Evolutionary conservation across 2,797 vertebrate genomes (phyloP), one percentile per base, ranked within the genome.

Genomic region (Acipenser ruthenus): DNA sequence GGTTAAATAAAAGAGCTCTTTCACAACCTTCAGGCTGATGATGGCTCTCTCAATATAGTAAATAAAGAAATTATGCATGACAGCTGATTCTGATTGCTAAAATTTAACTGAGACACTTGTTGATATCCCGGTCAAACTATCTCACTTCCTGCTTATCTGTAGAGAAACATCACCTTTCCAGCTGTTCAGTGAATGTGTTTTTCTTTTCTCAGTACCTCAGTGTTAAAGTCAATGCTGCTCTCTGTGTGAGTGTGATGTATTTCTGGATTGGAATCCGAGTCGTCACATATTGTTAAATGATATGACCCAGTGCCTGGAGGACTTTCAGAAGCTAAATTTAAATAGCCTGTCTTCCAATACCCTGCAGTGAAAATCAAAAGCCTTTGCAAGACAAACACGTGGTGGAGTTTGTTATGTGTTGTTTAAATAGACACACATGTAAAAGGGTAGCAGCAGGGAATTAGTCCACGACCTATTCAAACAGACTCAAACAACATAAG

Each of bases 1-100:
- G 56, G 73, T 15, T 11, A 74, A 65, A 9, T 62, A 61, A 62
- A 70, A 58, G 15, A 69, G 50, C 2, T 74, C 62, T 62, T 74
- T 76, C 15, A 72, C 18, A 11, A 61, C 69, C 63, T 58, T 48
- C n/a, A 76, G 51, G 6, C 49, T 66, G 6, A 49, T 55, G n/a
- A 72, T 4, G 9, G 68, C 49, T 8, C 50, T 23, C 60, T 71
- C 69, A 50, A 72, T 69, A 8, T 53, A 65, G 50, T 61, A 53
- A 49, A 74, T 71, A 18, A 69, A 18, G 10, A 50, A 12, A 13
- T 64, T 76, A 50, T 71, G 69, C 74, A 76, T 76, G 10, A n/a
- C 50, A 10, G 65, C 58, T 50, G 49, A 23, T 37, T 15, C 23
- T 37, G 23, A 37, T 37, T 37, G 2, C 23, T 37, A 37, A 37